Evolutionary conservation across 2,888 invertebrate genomes (phyloP).

Genomic region (Lordiphosa fenestrarum): DNA sequence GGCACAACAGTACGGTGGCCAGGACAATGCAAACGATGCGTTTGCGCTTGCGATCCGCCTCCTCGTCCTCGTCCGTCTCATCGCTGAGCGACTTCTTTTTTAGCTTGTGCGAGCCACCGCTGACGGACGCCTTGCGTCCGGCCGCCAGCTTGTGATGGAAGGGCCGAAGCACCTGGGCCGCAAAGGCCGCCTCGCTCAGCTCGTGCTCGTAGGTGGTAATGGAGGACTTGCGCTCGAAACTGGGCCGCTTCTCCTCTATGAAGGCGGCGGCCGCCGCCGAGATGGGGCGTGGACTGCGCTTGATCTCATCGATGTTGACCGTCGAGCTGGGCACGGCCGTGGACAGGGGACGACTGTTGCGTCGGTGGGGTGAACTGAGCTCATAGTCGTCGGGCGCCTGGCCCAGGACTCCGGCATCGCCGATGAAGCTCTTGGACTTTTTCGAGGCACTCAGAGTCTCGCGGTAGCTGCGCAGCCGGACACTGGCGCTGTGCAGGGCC

Average conservation of each 20-base stretch:
- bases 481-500: slow-evolving; percentile 79
- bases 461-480: slow-evolving; percentile 79
- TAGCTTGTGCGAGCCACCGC: slow-evolving; percentile 71
- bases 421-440: slow-evolving; percentile 81
- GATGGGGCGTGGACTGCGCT: slow-evolving; percentile 79
- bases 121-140: slow-evolving; percentile 75
- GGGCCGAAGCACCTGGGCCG: slow-evolving; percentile 78
- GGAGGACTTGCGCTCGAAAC: slow-evolving; percentile 79
- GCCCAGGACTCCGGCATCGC: slow-evolving; percentile 65
- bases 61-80: slow-evolving; percentile 81
- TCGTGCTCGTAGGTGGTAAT: slow-evolving; percentile 78
- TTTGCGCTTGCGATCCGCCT: slow-evolving; percentile 85
- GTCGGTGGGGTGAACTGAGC: slow-evolving; percentile 79
- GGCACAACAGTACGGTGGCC: slow-evolving; percentile 85
- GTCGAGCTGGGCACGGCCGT: slow-evolving; percentile 67
- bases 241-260: slow-evolving; percentile 79
- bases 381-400: slow-evolving; percentile 76
- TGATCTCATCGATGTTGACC: slow-evolving; percentile 78
- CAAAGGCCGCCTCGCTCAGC: slow-evolving; percentile 79
- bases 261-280: slow-evolving; percentile 77
- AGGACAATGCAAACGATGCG: slow-evolving; percentile 87
- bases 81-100: slow-evolving; percentile 81
- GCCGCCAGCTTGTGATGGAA: slow-evolving; percentile 78
- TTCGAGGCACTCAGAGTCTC: slow-evolving; percentile 79
- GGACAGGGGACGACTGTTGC: slow-evolving; percentile 79